These are phyloP conservation scores for Rhagoletis zephyria DNA, from an alignment of 1,140 invertebrate genomes.

Conservation along the genomic window DNA sequence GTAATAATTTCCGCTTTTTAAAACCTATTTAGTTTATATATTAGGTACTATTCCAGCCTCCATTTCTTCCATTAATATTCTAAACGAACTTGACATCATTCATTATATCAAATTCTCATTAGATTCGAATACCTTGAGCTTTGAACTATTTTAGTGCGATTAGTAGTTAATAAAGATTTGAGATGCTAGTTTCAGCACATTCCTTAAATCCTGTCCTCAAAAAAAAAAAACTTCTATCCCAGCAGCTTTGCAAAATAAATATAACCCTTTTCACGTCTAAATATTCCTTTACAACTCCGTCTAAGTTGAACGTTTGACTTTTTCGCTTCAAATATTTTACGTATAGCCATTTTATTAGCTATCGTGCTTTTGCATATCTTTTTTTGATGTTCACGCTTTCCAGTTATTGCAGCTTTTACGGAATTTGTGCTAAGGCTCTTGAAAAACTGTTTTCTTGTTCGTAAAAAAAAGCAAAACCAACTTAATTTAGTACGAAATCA, in stretches of 20 bases:
- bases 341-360: slow-evolving; percentile 30
- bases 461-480: not conserved
- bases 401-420: slow-evolving; percentile 53
- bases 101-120: no score
- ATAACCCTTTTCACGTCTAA: not conserved
- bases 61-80: no score
- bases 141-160: not conserved
- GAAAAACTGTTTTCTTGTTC: slow-evolving; percentile 58
- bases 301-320: not conserved
- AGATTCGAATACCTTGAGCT: not conserved
- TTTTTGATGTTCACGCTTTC: slow-evolving; percentile 44
- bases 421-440: slow-evolving; percentile 60
- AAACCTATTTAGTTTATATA: no score
- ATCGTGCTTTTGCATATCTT: slow-evolving; percentile 27
- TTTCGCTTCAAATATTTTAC: slow-evolving; percentile 19
- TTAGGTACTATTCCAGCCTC: no score
- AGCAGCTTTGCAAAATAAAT: not conserved
- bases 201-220: not conserved
- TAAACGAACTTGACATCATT: no score
- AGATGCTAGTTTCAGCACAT: not conserved
- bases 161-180: not conserved
- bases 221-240: not conserved
- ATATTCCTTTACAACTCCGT: not conserved
- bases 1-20: no score
- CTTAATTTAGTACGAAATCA: not conserved